Base-by-base conservation (phyloP, 2,888 invertebrate species). In the Panorpa germanica region DNA sequence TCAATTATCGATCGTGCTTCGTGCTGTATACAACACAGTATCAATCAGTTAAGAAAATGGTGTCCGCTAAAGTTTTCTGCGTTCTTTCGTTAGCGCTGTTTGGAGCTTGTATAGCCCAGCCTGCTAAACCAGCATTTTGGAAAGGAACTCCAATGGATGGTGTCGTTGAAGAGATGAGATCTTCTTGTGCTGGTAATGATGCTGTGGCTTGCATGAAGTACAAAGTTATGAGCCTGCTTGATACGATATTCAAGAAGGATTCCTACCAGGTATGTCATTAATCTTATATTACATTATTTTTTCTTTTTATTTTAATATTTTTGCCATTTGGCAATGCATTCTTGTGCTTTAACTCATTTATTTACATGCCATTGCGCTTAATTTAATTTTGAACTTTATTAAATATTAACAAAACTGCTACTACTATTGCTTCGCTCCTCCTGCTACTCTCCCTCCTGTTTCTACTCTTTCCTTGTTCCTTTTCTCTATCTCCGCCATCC, bases 201-300 rank as follows among this genome's bases (percentile, higher is more conserved):
- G 72, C 76, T 12, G 63, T 80, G 33, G 72, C 80, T 38, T 83
- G 83, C 56, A 70, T 82, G 54, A 81, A 82, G 53, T 76, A 70
- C 60, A 78, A 77, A 50, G 75, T 80, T 38, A 70, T 82, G 61
- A 70, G 72, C 37, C 63, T 80, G 39, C 56, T 82, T 49, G 78
- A 81, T 52, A 70, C 70, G 44, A 65, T 81, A 42, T 67, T 81
- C 54, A 72, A 71, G 51, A 75, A 78, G 57, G 80, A 81, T 48
- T 68, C 65, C 40, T 77, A 70, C 56, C 71, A 77, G 68, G 80
- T 76, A 59, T 54, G 49, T 41, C 31, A 18, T 15, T 16, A 21
- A 30, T 17, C 27, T 18, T 14, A 19, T 31, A 4, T 5, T 20
- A 22, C 19, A n/a, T n/a, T 3, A 15, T 5, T 14, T 22, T 27